These are phyloP conservation scores for Pleuronectes platessa DNA, from an alignment of 2,113 vertebrate genomes.

Conservation along the genomic window DNA sequence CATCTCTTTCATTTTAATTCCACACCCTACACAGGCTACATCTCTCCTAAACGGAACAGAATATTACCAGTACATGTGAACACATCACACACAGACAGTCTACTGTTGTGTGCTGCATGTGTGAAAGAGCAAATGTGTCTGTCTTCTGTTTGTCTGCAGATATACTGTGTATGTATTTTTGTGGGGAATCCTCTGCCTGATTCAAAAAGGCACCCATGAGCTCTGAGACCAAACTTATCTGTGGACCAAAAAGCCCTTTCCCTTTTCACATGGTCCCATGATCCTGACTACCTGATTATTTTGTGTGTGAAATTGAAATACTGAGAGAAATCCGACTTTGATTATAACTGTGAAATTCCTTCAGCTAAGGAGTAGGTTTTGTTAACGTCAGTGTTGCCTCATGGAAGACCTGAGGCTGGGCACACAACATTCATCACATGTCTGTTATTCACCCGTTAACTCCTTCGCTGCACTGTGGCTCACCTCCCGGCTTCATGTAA, in stretches of 20 bases:
- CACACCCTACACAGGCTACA: no score
- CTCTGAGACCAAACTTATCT: neutral
- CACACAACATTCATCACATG: conserved; percentile 1
- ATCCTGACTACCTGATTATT: neutral
- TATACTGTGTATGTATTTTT: neutral
- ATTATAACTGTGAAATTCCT: neutral
- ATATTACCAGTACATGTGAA: no score
- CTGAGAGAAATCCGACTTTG: neutral
- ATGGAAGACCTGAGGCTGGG: neutral
- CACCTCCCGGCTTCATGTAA: neutral
- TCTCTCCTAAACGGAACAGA: no score
- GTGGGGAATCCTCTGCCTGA: neutral
- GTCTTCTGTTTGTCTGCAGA: no score
- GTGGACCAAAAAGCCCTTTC: neutral
- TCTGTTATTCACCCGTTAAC: conserved; percentile 15
- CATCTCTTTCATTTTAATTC: no score
- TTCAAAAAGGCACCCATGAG: neutral
- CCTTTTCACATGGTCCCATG: neutral
- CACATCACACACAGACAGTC: no score
- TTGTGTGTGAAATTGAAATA: neutral
- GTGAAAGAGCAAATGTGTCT: no score
- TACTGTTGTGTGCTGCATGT: no score
- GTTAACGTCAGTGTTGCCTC: neutral
- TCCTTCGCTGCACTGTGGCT: neutral
- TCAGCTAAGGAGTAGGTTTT: neutral